phyloP scores from a whole-genome alignment of 1,140 invertebrate genomes.

The Drosophila subpulchrella region DNA sequence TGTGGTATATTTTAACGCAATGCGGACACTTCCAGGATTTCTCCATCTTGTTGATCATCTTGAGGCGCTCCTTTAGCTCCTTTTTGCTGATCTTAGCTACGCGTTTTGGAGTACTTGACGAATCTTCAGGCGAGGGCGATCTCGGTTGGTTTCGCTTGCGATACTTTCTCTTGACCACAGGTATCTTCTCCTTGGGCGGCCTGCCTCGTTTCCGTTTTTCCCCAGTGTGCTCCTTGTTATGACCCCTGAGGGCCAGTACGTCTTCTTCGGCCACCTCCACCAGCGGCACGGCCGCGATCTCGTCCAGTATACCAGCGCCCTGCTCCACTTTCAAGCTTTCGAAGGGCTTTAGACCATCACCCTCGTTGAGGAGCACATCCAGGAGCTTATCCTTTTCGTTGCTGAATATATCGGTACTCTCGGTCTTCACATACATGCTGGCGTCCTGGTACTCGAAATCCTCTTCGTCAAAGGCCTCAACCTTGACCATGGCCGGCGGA shows the following conservation, averaged over 20 bases:
- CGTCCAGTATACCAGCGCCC: constrained; percentile 63
- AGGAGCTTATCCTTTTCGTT: constrained; percentile 76
- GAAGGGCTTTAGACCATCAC: constrained; percentile 59
- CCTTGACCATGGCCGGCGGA: constrained; percentile 60
- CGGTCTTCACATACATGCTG: constrained; percentile 67
- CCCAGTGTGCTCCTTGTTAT: constrained; percentile 1
- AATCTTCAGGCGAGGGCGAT: constrained; percentile 30
- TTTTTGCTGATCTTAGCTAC: constrained; percentile 71
- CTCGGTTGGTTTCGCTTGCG: constrained; percentile 43
- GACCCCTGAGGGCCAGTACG: constrained; percentile 58
- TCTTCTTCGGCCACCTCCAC: constrained; percentile 63
- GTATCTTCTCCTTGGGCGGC: constrained; percentile 30
- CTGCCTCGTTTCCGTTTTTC: constrained; percentile 24
- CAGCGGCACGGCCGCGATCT: constrained; percentile 74
- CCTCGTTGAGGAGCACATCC: constrained; percentile 69
- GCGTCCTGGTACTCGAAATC: constrained; percentile 73
- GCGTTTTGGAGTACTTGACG: constrained; percentile 41
- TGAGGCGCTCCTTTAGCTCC: constrained; percentile 74
- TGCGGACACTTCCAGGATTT: constrained; percentile 78
- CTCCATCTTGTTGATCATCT: constrained; percentile 76
- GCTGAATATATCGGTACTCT: constrained; percentile 68
- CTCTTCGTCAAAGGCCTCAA: constrained; percentile 62
- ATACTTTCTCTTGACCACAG: constrained; percentile 62
- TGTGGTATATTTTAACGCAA: constrained; percentile 81
- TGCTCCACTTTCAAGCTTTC: constrained; percentile 69